Conservation (phyloP, 2,113 vertebrate species). For the Dromas ardeola region DNA sequence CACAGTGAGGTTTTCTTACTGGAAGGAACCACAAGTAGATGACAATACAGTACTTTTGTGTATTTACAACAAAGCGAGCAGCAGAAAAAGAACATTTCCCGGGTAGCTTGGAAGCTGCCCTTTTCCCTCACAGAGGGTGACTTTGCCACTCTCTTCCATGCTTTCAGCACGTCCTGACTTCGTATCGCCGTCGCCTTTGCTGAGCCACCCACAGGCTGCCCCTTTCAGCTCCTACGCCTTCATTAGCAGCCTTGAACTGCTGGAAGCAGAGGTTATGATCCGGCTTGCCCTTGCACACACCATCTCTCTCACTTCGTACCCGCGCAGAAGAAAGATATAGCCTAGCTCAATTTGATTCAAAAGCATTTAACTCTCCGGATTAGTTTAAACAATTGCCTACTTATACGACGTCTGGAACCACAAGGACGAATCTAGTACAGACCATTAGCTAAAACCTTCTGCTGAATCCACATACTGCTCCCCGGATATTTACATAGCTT, state of each 20-base stretch:
- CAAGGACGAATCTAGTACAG: too few species aligned
- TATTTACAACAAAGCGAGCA: slow-evolving; percentile 55
- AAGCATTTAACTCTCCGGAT: neutral
- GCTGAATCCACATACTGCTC: neutral
- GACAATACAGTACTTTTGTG: slow-evolving; percentile 55
- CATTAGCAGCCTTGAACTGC: neutral
- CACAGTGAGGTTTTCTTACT: slow-evolving; percentile 55
- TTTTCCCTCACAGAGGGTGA: slow-evolving; percentile 39
- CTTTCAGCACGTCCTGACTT: slow-evolving; percentile 34
- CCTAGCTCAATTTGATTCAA: neutral
- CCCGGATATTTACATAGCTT: neutral
- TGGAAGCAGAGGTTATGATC: neutral
- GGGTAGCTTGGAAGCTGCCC: slow-evolving; percentile 37
- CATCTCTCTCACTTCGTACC: neutral
- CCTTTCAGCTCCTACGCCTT: neutral
- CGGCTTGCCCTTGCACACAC: neutral
- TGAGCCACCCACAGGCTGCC: slow-evolving; percentile 13
- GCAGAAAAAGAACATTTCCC: slow-evolving; percentile 51
- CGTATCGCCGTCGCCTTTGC: neutral
- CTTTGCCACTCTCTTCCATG: slow-evolving; percentile 22
- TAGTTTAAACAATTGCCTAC: neutral
- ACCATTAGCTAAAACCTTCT: neutral
- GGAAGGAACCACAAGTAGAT: slow-evolving; percentile 52
- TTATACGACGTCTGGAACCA: too few species aligned
- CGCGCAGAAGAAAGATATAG: neutral